Percentiles rank a stretch among this genome's conserved stretches.
Evolutionary conservation across 2,113 vertebrate species (phyloP).

Genomic region (Eurypyga helias): DNA sequence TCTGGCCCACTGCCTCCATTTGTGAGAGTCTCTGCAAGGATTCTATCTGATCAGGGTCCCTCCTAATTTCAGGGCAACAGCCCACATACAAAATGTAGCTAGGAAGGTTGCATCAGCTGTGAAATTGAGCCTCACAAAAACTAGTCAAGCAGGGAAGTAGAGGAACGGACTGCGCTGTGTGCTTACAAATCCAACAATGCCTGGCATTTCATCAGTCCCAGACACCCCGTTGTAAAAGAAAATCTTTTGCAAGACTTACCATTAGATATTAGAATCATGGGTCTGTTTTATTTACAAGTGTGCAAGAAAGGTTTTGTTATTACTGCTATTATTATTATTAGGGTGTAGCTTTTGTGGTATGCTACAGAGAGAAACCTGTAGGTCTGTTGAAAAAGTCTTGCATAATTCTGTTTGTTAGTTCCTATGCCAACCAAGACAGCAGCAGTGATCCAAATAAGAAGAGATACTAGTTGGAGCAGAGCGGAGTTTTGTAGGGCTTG

Average conservation of each 20-base stretch:
- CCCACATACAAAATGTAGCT: not conserved
- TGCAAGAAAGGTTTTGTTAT: not conserved
- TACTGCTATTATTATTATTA: not conserved
- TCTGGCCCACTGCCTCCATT: not conserved
- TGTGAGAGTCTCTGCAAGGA: not conserved
- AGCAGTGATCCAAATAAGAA: not conserved
- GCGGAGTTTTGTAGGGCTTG: not conserved
- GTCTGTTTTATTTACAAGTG: not conserved
- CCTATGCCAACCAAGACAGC: not conserved
- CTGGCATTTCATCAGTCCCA: not conserved
- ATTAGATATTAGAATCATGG: not conserved
- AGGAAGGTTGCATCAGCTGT: not conserved
- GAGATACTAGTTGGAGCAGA: not conserved
- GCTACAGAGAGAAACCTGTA: not conserved
- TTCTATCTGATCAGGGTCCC: not conserved
- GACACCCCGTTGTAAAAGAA: not conserved
- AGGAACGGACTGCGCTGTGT: not conserved
- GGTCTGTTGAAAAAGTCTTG: not conserved
- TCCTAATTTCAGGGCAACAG: not conserved
- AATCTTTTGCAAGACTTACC: not conserved
- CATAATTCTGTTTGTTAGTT: not conserved
- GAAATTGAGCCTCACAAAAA: not conserved
- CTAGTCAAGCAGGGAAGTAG: not conserved
- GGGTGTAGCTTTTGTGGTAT: not conserved
- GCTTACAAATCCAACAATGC: not conserved